Conservation (phyloP, 1,140 invertebrate species). For the Halesus radiatus region DNA sequence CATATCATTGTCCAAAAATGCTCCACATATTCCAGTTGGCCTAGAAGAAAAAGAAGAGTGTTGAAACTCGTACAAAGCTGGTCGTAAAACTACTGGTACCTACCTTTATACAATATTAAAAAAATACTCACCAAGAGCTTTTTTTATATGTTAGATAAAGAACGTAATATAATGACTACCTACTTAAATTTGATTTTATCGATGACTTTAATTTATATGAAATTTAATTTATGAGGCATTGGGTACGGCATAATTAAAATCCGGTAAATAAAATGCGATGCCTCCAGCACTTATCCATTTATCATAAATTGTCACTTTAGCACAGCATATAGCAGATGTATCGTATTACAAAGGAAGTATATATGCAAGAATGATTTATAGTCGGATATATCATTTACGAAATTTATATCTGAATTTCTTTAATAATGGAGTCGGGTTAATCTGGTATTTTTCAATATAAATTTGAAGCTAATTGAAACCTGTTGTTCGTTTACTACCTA, state of each 20-base stretch:
- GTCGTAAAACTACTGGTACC: too few species aligned
- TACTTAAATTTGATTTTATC: not conserved
- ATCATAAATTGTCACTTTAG: conserved; percentile 16
- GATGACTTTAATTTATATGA: not conserved
- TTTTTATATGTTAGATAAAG: too few species aligned
- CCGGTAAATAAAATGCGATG: not conserved
- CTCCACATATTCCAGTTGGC: too few species aligned
- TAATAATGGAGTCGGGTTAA: not conserved
- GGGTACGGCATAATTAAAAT: not conserved
- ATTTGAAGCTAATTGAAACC: conserved; percentile 9
- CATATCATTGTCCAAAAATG: too few species aligned
- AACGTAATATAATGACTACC: too few species aligned
- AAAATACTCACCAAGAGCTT: too few species aligned
- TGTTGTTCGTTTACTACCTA: not conserved
- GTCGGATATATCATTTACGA: conserved; percentile 1
- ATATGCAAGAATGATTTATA: conserved; percentile 9
- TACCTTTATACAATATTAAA: too few species aligned
- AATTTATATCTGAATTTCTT: not conserved
- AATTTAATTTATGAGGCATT: not conserved
- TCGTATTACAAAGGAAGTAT: not conserved
- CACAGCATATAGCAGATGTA: not conserved
- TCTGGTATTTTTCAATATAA: not conserved
- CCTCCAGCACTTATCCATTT: not conserved
- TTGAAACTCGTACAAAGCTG: too few species aligned
- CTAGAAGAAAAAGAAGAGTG: too few species aligned